Percentiles rank a stretch among this genome's conserved stretches.
These are phyloP conservation scores for Sparidentex hasta DNA, from an alignment of 2,797 vertebrate genomes.

Conservation along the genomic window DNA sequence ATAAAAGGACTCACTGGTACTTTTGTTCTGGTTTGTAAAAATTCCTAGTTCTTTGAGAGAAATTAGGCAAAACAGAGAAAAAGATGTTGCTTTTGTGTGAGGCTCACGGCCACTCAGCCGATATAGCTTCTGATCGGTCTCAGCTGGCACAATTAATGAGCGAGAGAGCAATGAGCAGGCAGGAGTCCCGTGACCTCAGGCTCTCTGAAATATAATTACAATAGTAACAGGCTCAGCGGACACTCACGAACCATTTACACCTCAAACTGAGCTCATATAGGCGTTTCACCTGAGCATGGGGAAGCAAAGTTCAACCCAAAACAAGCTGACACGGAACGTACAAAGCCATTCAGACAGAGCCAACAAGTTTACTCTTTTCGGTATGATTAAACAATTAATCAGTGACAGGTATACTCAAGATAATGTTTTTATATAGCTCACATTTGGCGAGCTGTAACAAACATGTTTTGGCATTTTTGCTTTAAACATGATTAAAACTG, in stretches of 20 bases:
- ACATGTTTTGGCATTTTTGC: background rate
- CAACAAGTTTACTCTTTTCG: background rate
- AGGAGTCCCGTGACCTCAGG: conserved; percentile 66
- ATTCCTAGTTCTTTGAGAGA: background rate
- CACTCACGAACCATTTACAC: conserved; percentile 6
- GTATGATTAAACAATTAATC: background rate
- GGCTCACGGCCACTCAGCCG: conserved; percentile 36
- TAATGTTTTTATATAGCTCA: background rate
- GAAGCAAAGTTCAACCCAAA: conserved; percentile 1
- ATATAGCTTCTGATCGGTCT: conserved; percentile 63
- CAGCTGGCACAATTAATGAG: conserved; percentile 80
- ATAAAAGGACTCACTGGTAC: background rate
- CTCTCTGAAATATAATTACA: conserved; percentile 67
- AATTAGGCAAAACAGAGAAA: background rate
- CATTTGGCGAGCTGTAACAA: background rate
- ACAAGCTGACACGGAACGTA: background rate
- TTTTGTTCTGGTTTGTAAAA: background rate
- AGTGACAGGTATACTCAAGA: background rate
- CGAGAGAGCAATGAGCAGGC: conserved; percentile 58
- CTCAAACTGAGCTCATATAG: conserved; percentile 32
- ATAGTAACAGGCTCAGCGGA: conserved; percentile 40
- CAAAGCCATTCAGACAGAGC: background rate
- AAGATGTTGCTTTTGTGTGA: conserved; percentile 5
- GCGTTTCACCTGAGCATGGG: conserved; percentile 1
- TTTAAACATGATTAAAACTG: background rate